Conservation (phyloP, 2,888 invertebrate genomes). For the Agrochola macilenta region DNA sequence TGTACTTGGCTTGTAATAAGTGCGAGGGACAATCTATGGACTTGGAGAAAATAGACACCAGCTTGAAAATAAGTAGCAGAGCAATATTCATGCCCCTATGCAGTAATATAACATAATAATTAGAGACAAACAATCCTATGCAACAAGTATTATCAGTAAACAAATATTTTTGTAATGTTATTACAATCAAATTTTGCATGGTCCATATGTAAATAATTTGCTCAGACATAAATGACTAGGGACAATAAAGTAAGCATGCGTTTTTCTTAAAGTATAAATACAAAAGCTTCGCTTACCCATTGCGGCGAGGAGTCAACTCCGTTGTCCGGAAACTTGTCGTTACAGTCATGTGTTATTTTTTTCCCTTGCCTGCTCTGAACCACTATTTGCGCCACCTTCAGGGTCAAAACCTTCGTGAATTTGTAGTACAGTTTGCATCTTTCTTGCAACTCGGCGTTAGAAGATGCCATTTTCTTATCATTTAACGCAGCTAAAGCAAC, state of each 20-base stretch:
- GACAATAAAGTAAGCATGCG: neutral
- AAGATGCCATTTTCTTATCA: constrained; percentile 77
- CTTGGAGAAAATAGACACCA: neutral
- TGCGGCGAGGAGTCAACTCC: constrained; percentile 76
- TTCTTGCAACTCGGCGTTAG: constrained; percentile 87
- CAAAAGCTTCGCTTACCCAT: constrained; percentile 76
- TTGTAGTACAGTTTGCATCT: constrained; percentile 96
- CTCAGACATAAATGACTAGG: neutral
- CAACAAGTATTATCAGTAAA: neutral
- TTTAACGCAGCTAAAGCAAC: constrained; percentile 40
- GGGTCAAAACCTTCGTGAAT: constrained; percentile 96
- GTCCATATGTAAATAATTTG: neutral
- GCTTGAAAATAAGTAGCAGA: neutral
- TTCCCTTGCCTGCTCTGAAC: constrained; percentile 97
- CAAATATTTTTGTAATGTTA: neutral
- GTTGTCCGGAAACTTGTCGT: constrained; percentile 76
- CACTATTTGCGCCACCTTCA: constrained; percentile 97
- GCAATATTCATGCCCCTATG: neutral
- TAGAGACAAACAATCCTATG: neutral
- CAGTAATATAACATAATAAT: constrained; percentile 6
- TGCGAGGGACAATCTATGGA: too few species aligned
- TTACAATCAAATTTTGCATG: neutral
- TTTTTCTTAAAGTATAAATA: neutral
- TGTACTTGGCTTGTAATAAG: neutral
- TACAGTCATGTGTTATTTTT: constrained; percentile 91